phyloP scores from a whole-genome alignment of 2,888 invertebrate species.

The Eudasyphora cyanicolor region DNA sequence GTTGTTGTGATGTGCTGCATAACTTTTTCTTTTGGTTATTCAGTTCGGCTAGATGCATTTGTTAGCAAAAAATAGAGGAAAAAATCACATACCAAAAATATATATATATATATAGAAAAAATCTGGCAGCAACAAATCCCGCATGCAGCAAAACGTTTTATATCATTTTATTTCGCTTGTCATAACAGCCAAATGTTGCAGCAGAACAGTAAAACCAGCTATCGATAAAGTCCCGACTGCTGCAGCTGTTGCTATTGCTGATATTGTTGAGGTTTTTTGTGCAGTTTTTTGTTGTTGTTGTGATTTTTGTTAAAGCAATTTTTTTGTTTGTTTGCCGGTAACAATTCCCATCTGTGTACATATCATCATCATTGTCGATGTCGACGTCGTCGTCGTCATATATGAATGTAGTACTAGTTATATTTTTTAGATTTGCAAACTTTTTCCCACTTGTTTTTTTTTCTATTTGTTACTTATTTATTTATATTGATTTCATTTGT shows the following conservation, averaged over 20 bases:
- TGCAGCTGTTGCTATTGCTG: neutral
- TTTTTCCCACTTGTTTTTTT: too few relatives aligned
- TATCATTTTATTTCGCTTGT: conserved; percentile 62
- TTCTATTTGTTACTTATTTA: neutral
- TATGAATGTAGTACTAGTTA: neutral
- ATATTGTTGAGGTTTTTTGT: too few relatives aligned
- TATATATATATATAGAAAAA: too few relatives aligned
- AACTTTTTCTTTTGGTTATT: neutral
- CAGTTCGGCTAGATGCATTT: neutral
- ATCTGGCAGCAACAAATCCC: neutral
- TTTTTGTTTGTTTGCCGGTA: conserved; percentile 19
- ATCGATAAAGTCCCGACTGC: neutral
- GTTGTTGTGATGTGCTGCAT: too few relatives aligned
- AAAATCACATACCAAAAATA: neutral
- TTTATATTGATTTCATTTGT: conserved; percentile 13
- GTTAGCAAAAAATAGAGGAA: neutral
- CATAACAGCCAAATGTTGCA: conserved; percentile 59
- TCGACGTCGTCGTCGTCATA: neutral
- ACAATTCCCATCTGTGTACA: conserved; percentile 34
- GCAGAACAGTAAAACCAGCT: neutral
- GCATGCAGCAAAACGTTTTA: conserved; percentile 58
- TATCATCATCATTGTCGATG: conserved; percentile 11
- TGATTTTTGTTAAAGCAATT: too few relatives aligned
- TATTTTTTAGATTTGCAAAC: conserved; percentile 4
- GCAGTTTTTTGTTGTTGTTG: too few relatives aligned